Evolutionary conservation across 2,888 invertebrate genomes (phyloP), one percentile per base, ranked within the genome.

Genomic region (Conchocele bisecta): DNA sequence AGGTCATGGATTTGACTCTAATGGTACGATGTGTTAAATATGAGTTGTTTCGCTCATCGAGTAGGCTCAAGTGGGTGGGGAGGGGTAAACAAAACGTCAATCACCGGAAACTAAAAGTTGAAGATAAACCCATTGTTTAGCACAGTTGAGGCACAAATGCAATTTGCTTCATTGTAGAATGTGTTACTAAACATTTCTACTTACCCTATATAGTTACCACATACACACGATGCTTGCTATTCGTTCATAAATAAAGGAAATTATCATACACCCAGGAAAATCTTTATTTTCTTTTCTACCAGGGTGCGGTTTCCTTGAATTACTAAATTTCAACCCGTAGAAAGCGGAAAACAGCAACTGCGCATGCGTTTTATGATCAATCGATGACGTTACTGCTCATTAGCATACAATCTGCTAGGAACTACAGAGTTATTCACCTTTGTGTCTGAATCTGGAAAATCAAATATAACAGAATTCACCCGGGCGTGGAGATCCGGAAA

Each of bases 301-400:
- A 58, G 76, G 76, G 76, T 76, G 76, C 76, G 76, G 76, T 76
- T 75, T 69, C 69, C 65, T 66, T 75, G 74, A 69, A 69, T 61
- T 75, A 39, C 74, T 51, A 69, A 44, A 26, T 48, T 54, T 58
- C 46, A 60, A 70, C 86, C 87, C 86, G 83, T 82, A 86, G 76
- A 78, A 64, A 50, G 68, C 31, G 50, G 48, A 66, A 63, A 48
- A 50, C 56, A 22, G 54, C 9, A 20, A 54, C 24, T 66, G 79
- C 85, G 86, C 85, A 81, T 81, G 85, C 86, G n/a, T n/a, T n/a
- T 83, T 82, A 69, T 31, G 31, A 33, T 29, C 37, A 44, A 46
- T 51, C 28, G 31, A n/a, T 66, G 71, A 79, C 76, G 76, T 68
- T 74, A 79, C 54, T 65, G 17, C 61, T 76, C 56, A 79, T 79